A percentile compares a stretch with the other conserved stretches of the same genome.
These are phyloP conservation scores for Clistopyga incitator DNA, from an alignment of 2,888 invertebrate species.

Conservation along the genomic window DNA sequence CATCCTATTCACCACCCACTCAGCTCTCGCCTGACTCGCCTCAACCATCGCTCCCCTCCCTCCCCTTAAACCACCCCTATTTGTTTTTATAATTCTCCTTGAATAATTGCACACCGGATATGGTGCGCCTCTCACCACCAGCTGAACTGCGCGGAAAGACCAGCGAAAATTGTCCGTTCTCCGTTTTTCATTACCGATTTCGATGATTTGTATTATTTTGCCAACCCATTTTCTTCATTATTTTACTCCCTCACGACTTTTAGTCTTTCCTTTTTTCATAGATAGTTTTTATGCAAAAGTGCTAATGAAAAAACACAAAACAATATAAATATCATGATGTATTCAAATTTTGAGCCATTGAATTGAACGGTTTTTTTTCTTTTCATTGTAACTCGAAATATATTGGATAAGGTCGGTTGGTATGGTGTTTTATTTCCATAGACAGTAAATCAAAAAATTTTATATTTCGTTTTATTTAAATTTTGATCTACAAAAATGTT, in stretches of 20 bases:
- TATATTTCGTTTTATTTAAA: no score
- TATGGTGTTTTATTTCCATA: no score
- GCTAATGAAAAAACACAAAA: no score
- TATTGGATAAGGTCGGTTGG: no score
- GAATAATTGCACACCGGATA: slow-evolving; percentile 76
- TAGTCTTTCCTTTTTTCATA: background rate
- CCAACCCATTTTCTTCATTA: background rate
- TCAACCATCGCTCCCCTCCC: slow-evolving; percentile 54
- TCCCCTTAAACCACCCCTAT: slow-evolving; percentile 74
- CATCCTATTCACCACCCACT: slow-evolving; percentile 57
- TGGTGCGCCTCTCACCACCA: slow-evolving; percentile 33
- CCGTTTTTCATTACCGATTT: background rate
- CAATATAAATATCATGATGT: no score
- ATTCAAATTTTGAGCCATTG: no score
- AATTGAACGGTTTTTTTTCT: no score
- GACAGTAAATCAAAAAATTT: no score
- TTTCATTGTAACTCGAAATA: no score
- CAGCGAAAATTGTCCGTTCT: slow-evolving; percentile 27
- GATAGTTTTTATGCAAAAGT: no score
- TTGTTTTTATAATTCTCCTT: slow-evolving; percentile 81
- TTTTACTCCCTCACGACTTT: background rate
- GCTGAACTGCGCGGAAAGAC: slow-evolving; percentile 36
- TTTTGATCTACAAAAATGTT: no score
- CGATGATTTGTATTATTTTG: background rate
- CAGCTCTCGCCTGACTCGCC: slow-evolving; percentile 54